Evolutionary conservation across 2,888 invertebrate species (phyloP), one percentile per base, ranked within the genome.

Genomic region (Torymus auratus): DNA sequence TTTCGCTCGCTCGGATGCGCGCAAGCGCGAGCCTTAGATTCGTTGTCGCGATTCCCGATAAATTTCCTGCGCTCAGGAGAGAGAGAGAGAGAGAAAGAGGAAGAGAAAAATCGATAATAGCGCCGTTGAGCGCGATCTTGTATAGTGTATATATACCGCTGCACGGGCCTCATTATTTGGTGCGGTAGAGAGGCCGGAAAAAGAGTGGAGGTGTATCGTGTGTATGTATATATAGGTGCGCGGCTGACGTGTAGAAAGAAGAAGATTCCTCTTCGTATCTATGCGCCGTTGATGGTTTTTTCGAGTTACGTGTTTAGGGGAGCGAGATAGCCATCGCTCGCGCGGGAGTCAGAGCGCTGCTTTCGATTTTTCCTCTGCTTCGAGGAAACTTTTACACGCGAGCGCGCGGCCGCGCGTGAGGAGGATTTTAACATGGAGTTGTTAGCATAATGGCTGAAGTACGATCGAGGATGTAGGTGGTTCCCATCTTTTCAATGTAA

Each of bases 41-140:
- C 68, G 72, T 69, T 77, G 71, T 80, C 71, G 81, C 58, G 75
- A 78, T 78, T 75, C 68, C 62, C 72, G 72, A 82, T 78, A 78
- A 82, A 82, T 82, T 82, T 78, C 72, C 75, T 64, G 77, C 73
- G 20, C 7, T 41, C 7, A 41, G 7, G 41, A 41, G 7, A 5
- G 41, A 41, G 41, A 20, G 20, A 20, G 20, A 20, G 41, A 7
- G 1, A 5, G 41, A 41, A n/a, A n/a, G 41, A 41, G 41, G 7
- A 41, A 14, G 56, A 52, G 71, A 64, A 77, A 81, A 77, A 80
- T 80, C 74, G 79, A 80, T 80, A 62, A 74, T 80, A 69, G 70
- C 50, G 20, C 53, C 41, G 41, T 5, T 7, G 41, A 41, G 41
- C 41, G 41, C 41, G 41, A 41, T 41, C 41, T 41, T 41, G 41